Evolutionary conservation across 1,140 invertebrate species (phyloP), one percentile per base, ranked within the genome.

Genomic region (Telenomus remus): DNA sequence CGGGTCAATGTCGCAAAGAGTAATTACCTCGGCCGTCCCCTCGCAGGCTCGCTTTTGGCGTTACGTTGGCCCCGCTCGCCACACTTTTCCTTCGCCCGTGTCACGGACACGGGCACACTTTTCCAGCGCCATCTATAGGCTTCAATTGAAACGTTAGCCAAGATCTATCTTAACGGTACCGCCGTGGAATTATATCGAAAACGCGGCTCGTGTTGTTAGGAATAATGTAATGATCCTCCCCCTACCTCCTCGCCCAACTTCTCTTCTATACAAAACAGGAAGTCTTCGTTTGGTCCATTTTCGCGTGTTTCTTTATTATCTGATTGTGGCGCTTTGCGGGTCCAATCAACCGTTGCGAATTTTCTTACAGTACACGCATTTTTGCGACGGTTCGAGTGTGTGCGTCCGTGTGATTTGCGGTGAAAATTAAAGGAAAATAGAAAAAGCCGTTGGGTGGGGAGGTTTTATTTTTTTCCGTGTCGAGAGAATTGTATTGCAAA

Each of bases 1-100:
- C 79, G 79, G 80, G 83, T 83, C 81, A 84, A 84, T 83, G 81
- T 83, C 81, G 80, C 79, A 79, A n/a, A 77, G 80, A 80, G 81
- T 83, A 84, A 84, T 84, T 83, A 82, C 81, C 81, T 80, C 79
- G 60, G 66, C 65, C 71, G 55, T 65, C 75, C 76, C 57, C 56
- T 47, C 47, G 13, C 35, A n/a, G 15, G 39, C 61, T 63, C 56
- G 50, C 73, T 61, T 54, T 61, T 48, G 39, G 54, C 43, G 50
- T 65, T 55, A 73, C 70, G 46, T 49, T 70, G 55, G 13, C 64
- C 50, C 49, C 63, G 33, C 33, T 46, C 60, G 51, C 61, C 70
- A 66, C 70, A 66, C 70, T 73, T 66, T 73, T 61, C 59, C 76
- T 44, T 66, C 64, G 50, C 37, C 56, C 47, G 60, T 70, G 66